These are phyloP conservation scores for Piprites chloris DNA, from an alignment of 2,113 vertebrate genomes.

Conservation along the genomic window DNA sequence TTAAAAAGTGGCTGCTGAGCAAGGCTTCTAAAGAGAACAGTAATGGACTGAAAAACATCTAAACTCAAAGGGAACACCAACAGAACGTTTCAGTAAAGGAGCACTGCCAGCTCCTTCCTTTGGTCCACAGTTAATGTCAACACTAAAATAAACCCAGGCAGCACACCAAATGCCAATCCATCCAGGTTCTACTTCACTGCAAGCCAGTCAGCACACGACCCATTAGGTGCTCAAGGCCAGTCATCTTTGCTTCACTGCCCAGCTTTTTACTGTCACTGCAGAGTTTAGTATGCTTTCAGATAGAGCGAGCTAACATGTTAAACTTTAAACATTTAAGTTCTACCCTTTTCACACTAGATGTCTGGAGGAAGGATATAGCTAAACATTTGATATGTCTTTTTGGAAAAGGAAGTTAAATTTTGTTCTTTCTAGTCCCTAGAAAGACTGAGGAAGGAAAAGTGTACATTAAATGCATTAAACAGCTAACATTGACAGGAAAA, in stretches of 20 bases:
- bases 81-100: not conserved
- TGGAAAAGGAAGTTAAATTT: not conserved
- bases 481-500: not conserved
- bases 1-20: not conserved
- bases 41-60: not conserved
- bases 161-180: not conserved
- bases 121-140: not conserved
- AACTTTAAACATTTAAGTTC: not conserved
- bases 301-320: not conserved
- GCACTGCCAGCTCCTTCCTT: not conserved
- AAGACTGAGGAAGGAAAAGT: not conserved
- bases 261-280: not conserved
- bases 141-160: not conserved
- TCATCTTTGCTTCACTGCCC: not conserved
- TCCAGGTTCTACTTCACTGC: not conserved
- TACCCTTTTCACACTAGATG: not conserved
- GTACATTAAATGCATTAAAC: not conserved
- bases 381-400: not conserved
- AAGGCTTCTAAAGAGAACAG: not conserved
- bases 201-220: not conserved
- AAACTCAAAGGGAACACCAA: not conserved
- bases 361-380: not conserved
- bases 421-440: not conserved
- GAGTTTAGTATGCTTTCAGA: not conserved
- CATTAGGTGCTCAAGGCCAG: not conserved